Base-by-base conservation (phyloP, 1,140 invertebrate species). In the Pseudomyrmex concolor region DNA sequence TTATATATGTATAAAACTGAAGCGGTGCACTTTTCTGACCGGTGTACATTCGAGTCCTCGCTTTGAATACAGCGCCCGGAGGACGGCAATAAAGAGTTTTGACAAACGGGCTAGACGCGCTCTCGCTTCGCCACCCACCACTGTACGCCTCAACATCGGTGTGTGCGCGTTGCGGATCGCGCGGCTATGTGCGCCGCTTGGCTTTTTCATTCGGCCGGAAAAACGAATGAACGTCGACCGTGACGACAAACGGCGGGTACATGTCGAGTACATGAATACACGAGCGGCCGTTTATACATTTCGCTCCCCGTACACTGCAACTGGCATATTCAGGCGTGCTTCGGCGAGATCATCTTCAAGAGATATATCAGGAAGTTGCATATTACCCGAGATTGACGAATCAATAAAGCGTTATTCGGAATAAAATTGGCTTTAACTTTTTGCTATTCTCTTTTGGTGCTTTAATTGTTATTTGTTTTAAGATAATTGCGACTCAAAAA, bases 81-180 rank as follows among this genome's bases (percentile, higher is more conserved):
- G 85, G 85, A 90, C 89, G 86, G 90, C 90, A 90, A 91, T 91
- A 91, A 91, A 91, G 89, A 90, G 89, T 90, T 91, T 90, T 91
- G 90, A 91, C 89, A 90, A 91, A 91, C 90, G 90, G 73, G 57
- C 76, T 80, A 80, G 76, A 71, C 64, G 73, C 59, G 82, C 50
- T 68, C 48, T 68, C 64, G 74, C 73, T 60, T 63, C 59, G 72
- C 73, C 74, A 68, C 74, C 74, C 64, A 78, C 74, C 59, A 25
- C 45, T 48, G 51, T 22, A 67, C 74, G 43, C 59, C 50, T 51
- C 50, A 13, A 10, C 19, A 10, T 60, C 1, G 17, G 45, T 51
- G 74, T 19, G 34, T 34, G 34, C 34, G 55, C 57, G 64, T 55
- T 84, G 67, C 54, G 63, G 77, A 60, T 76, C 71, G 71, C 70